These are phyloP conservation scores for Dufourea novaeangliae DNA, from an alignment of 1,140 invertebrate species.

Conservation along the genomic window DNA sequence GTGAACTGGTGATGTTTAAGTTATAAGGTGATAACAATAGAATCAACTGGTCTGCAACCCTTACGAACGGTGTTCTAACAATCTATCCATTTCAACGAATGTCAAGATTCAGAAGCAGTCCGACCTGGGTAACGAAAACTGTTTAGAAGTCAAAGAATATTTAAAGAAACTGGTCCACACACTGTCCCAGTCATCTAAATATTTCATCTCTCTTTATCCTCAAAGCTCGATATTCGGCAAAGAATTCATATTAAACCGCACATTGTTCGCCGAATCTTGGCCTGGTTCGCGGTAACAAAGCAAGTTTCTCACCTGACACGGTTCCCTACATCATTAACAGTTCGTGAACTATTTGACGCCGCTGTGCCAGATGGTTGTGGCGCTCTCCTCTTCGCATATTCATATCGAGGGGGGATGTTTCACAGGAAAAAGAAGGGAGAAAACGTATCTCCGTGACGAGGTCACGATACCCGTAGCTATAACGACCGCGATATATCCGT, in stretches of 20 bases:
- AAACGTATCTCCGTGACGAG: too few species aligned
- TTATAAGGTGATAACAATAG: too few species aligned
- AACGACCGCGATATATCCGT: neutral
- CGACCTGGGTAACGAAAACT: too few species aligned
- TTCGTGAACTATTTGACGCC: neutral
- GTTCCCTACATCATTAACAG: neutral
- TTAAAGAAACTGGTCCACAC: too few species aligned
- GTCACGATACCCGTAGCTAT: too few species aligned
- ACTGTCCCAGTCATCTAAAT: neutral
- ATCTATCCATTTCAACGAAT: too few species aligned
- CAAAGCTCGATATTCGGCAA: neutral
- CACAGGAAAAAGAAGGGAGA: neutral
- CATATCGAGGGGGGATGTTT: neutral
- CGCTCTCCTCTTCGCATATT: neutral
- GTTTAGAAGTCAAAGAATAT: too few species aligned
- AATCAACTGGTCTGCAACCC: too few species aligned
- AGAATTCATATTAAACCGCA: neutral
- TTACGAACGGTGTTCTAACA: too few species aligned
- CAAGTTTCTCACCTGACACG: neutral
- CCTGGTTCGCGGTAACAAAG: neutral
- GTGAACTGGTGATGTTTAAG: too few species aligned
- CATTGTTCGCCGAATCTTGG: neutral
- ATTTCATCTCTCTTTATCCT: neutral
- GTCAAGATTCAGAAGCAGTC: too few species aligned
- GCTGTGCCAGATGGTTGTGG: too few species aligned